Base-by-base conservation (phyloP, 1,140 invertebrate genomes). In the Druon quercuslanigerum region DNA sequence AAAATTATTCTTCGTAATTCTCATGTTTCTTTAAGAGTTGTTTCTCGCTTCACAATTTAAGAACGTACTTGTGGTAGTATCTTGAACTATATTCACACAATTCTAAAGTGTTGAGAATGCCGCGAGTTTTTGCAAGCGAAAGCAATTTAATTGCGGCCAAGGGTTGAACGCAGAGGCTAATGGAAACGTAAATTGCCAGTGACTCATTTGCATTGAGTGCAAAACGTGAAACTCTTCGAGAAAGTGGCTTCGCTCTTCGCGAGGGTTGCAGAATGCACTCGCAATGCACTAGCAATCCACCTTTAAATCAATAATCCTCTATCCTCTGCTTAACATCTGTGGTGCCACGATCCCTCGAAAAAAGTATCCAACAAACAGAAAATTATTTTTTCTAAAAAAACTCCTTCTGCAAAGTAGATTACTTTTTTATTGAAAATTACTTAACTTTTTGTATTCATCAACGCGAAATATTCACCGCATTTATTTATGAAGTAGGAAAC, bases 111-210 rank as follows among this genome's bases (percentile, higher is more conserved):
- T 57, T 57, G 56, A 66, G 60, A 40, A 66, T 33, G 25, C 60
- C 60, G 25, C 57, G 60, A 66, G 60, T 66, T 66, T 66, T 66
- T 66, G 60, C 25, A 40, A 66, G 60, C 25, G 20, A 40, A 66
- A 14, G 60, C 60, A 66, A 66, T 66, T 66, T 66, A 66, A 66
- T 66, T 66, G 60, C 25, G 60, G 60, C 60, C 77, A 72, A 74
- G 40, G 40, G 57, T 51, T 40, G 73, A 77, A 51, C 60, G 79
- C 74, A 75, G 73, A 66, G 71, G 72, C 79, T 86, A 86, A 89
- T 87, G 82, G 80, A 88, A 86, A 87, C 84, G 86, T 83, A 86
- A 87, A 84, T 85, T 76, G 83, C 80, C 73, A 79, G 80, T 82
- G 81, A 81, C 86, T 82, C 79, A 82, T 87, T 88, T 86, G 82